Evolutionary conservation across 2,888 invertebrate genomes (phyloP).

Genomic region (Orthosia incerta): DNA sequence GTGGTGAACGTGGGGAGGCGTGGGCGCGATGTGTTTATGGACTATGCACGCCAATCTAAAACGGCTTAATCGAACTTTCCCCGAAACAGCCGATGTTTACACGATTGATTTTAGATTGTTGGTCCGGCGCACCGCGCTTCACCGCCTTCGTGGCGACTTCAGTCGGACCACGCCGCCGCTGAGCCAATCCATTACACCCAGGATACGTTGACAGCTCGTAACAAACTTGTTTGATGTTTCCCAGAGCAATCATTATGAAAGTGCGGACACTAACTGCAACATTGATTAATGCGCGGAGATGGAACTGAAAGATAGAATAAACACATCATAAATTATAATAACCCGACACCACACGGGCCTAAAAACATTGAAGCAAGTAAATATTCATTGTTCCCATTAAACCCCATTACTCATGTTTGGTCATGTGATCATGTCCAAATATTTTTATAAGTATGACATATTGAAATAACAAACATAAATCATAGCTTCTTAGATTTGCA

Average conservation of each 20-base stretch:
- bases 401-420: constrained; percentile 39
- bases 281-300: constrained; percentile 54
- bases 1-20: constrained; percentile 46
- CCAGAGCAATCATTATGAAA: constrained; percentile 43
- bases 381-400: constrained; percentile 40
- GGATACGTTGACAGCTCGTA: constrained; percentile 37
- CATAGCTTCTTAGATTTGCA: constrained; percentile 17
- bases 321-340: constrained; percentile 53
- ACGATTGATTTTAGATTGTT: constrained; percentile 66
- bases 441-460: constrained; percentile 38
- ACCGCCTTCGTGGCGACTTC: constrained; percentile 58
- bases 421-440: constrained; percentile 38
- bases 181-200: constrained; percentile 12
- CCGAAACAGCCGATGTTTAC: constrained; percentile 70
- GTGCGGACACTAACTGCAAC: constrained; percentile 48
- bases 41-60: constrained; percentile 64
- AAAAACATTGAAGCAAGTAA: constrained; percentile 21
- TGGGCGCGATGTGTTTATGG: constrained; percentile 67
- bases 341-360: constrained; percentile 12
- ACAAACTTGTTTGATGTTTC: constrained; percentile 43
- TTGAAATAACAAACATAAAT: constrained; percentile 50
- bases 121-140: constrained; percentile 44
- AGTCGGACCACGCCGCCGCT: constrained; percentile 47
- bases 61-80: constrained; percentile 69
- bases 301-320: constrained; percentile 51